Evolutionary conservation across 92 coral and sea anemone species (phyloP).

Genomic region (Parazoanthus atlanticus): DNA sequence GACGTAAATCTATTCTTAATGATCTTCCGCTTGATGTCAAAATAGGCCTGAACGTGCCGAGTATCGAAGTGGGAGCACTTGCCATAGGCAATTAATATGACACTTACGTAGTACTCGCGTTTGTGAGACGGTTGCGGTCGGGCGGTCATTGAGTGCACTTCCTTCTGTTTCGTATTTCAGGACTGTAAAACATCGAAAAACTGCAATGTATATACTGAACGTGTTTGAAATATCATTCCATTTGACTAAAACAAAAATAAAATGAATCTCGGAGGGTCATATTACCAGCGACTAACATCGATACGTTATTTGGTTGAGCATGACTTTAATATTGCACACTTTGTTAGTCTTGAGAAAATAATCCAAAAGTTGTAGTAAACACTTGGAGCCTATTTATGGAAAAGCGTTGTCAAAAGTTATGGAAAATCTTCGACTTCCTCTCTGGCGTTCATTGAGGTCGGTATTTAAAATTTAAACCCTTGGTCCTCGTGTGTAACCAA

Average conservation of each 20-base stretch:
- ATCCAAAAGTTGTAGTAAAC: background rate
- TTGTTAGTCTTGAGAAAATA: background rate
- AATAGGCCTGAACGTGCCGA: conserved; percentile 8
- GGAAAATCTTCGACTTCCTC: background rate
- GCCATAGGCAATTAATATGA: conserved; percentile 15
- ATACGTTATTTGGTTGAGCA: background rate
- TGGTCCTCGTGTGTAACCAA: conserved; percentile 17
- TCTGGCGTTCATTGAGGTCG: background rate
- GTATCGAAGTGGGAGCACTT: background rate
- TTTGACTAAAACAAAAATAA: conserved; percentile 1
- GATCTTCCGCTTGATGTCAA: background rate
- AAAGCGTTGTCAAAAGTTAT: background rate
- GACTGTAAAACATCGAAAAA: conserved; percentile 27
- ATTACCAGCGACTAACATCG: background rate
- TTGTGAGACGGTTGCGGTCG: background rate
- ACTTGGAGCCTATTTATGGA: background rate
- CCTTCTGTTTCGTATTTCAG: conserved; percentile 38
- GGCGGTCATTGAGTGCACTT: background rate
- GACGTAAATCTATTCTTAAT: background rate
- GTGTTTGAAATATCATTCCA: conserved; percentile 3
- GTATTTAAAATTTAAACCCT: background rate
- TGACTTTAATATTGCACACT: background rate
- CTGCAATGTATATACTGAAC: conserved; percentile 21
- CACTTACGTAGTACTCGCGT: background rate
- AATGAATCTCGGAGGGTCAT: background rate